Percentiles rank a stretch among this genome's conserved stretches.
phyloP scores from a whole-genome alignment of 2,888 invertebrate genomes.

The Oscheius sp. region DNA sequence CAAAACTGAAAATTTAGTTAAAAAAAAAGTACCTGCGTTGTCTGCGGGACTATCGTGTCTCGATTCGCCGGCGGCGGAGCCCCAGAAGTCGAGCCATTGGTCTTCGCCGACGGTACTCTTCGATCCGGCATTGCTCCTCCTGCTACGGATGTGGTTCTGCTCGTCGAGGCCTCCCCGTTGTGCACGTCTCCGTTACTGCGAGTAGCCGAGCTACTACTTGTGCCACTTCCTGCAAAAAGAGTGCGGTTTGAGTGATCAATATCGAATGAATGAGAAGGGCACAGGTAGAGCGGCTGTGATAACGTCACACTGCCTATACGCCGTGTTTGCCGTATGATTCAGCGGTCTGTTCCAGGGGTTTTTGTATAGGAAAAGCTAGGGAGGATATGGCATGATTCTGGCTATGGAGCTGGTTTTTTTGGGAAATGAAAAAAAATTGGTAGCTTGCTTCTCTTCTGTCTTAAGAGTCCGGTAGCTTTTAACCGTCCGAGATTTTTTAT shows the following conservation, averaged over 20 bases:
- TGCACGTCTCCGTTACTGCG: constrained; percentile 15
- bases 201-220: background rate
- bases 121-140: constrained; percentile 23
- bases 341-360: background rate
- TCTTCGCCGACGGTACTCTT: constrained; percentile 18
- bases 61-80: constrained; percentile 28
- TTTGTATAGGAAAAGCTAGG: too few species aligned
- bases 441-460: too few species aligned
- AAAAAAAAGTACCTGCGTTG: background rate
- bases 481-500: too few species aligned
- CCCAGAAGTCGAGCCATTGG: background rate
- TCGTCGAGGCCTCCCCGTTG: constrained; percentile 31
- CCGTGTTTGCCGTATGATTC: constrained; percentile 20
- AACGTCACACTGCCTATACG: constrained; percentile 5
- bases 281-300: background rate
- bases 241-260: too few species aligned
- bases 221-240: constrained; percentile 5
- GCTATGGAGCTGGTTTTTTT: too few species aligned
- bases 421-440: too few species aligned
- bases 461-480: too few species aligned
- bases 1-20: background rate
- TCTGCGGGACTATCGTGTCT: constrained; percentile 41
- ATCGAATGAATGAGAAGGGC: too few species aligned
- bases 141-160: background rate
- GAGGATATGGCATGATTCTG: too few species aligned